phyloP scores from a whole-genome alignment of 2,113 vertebrate genomes.

The Eulemur macaco region DNA sequence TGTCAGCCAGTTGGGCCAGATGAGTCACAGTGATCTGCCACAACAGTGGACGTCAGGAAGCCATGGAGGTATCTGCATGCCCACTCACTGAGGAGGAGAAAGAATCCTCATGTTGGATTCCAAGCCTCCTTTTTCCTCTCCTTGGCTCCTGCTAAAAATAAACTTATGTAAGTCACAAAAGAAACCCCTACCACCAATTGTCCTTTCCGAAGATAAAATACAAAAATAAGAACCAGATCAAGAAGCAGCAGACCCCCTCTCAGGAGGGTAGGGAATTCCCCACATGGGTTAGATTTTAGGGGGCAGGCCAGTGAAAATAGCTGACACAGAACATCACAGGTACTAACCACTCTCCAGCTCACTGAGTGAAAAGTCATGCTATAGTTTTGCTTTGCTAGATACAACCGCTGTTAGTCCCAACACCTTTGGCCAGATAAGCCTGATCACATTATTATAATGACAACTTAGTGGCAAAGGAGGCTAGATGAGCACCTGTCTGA shows the following conservation, averaged over 20 bases:
- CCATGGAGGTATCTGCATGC: neutral
- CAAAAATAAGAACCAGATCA: neutral
- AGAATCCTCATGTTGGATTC: neutral
- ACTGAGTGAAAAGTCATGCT: neutral
- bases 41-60: neutral
- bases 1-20: slow-evolving; percentile 8
- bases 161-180: neutral
- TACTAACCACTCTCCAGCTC: neutral
- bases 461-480: neutral
- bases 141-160: neutral
- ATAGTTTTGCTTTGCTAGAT: neutral
- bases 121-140: neutral
- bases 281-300: neutral
- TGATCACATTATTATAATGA: neutral
- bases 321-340: rapidly evolving
- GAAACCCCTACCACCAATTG: too few relatives aligned
- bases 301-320: neutral
- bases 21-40: neutral
- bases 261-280: neutral
- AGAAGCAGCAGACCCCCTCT: neutral
- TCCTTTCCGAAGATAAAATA: neutral
- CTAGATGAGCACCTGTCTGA: neutral
- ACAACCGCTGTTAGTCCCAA: rapidly evolving
- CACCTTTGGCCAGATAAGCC: neutral
- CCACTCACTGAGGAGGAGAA: neutral